Evolutionary conservation across 2,888 invertebrate species (phyloP).

Genomic region (Nematopogon swammerdamellus): DNA sequence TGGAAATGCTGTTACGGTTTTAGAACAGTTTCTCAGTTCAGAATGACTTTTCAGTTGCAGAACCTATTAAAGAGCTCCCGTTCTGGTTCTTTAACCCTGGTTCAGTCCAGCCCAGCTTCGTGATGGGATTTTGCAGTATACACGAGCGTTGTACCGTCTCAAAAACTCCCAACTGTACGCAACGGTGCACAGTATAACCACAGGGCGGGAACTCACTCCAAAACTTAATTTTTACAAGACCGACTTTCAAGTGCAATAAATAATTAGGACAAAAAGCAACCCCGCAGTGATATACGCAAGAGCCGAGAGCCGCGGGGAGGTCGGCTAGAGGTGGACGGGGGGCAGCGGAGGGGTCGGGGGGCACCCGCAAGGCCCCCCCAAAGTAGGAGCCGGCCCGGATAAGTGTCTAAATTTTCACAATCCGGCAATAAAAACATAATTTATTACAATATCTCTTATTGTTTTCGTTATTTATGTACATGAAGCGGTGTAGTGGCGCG

Average conservation of each 20-base stretch:
- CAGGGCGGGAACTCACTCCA: neutral
- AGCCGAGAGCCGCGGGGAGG: conserved; percentile 4
- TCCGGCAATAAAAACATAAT: conserved; percentile 59
- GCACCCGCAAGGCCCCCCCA: conserved; percentile 18
- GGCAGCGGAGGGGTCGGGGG: conserved; percentile 2
- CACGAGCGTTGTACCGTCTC: no score
- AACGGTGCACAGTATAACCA: no score
- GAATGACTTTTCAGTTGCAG: no score
- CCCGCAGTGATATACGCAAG: neutral
- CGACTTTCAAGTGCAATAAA: conserved; percentile 49
- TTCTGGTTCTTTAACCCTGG: no score
- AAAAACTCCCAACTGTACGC: no score
- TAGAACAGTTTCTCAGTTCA: no score
- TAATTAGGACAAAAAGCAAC: conserved; percentile 46
- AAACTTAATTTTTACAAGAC: neutral
- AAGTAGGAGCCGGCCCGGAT: conserved; percentile 28
- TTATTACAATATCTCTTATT: conserved; percentile 58
- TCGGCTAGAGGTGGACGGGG: conserved; percentile 1
- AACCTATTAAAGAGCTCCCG: no score
- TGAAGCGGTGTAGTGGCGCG: conserved; percentile 56
- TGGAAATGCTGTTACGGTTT: no score
- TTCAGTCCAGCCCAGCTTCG: no score
- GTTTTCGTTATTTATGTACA: conserved; percentile 58
- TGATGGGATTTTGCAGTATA: no score
- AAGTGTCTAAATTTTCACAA: conserved; percentile 59